These are phyloP conservation scores for Oryzaephilus surinamensis DNA, from an alignment of 1,140 invertebrate species.

Conservation along the genomic window DNA sequence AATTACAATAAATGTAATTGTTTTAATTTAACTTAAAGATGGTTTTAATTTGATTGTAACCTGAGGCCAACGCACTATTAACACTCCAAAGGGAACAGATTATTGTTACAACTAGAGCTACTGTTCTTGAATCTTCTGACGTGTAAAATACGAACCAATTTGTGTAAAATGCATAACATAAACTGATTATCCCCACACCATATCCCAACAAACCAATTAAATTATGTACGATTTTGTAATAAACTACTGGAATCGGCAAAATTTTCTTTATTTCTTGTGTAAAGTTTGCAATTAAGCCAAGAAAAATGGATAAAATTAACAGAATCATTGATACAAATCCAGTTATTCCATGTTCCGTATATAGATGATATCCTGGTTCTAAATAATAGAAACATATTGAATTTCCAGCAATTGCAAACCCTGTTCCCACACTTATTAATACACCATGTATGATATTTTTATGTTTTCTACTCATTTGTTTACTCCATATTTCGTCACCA, in stretches of 20 bases:
- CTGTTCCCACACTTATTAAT: conserved; percentile 16
- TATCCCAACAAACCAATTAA: conserved; percentile 20
- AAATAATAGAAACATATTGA: conserved; percentile 15
- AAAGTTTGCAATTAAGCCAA: conserved; percentile 5
- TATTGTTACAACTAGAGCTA: too few relatives aligned
- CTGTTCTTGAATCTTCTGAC: too few relatives aligned
- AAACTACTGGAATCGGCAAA: conserved; percentile 6
- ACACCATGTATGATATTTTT: conserved; percentile 23
- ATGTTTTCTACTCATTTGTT: conserved; percentile 14
- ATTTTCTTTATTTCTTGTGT: neutral
- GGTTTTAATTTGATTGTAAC: too few relatives aligned
- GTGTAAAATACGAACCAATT: neutral
- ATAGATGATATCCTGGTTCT: conserved; percentile 17
- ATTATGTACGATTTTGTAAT: conserved; percentile 22
- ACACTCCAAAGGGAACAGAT: too few relatives aligned
- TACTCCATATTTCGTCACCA: conserved; percentile 23
- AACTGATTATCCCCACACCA: conserved; percentile 21
- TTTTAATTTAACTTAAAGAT: too few relatives aligned
- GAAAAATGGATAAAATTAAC: neutral
- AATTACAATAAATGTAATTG: too few relatives aligned
- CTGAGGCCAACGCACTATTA: too few relatives aligned
- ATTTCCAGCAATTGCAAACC: conserved; percentile 19
- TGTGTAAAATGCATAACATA: conserved; percentile 21
- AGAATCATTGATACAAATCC: conserved; percentile 4
- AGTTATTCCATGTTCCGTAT: conserved; percentile 23